Base-by-base conservation (phyloP, 2,888 invertebrate species). In the Neoascia interrupta region DNA sequence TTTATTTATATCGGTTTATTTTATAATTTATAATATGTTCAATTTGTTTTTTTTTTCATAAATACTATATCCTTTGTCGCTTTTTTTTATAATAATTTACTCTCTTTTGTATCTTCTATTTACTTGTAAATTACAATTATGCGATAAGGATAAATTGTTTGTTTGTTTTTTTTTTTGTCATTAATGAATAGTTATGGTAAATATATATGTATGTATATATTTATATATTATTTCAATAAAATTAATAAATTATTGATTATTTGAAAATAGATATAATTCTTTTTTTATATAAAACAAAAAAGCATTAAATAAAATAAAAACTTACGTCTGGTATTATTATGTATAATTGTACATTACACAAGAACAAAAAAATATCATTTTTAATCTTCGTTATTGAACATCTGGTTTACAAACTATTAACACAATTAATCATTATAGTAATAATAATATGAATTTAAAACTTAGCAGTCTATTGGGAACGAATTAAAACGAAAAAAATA, bases 11-110 rank as follows among this genome's bases (percentile, higher is more conserved):
- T 60, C 51, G 26, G 60, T 66, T 66, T 68, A 60, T 74, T 53
- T 63, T 45, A 68, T 68, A 68, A 79, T 60, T 75, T 66, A 53
- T 68, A 72, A 63, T 79, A 75, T 74, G 80, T 73, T 75, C 28
- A 49, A 61, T 82, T 81, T 82, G 64, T 75, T 76, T 68, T 51
- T 47, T 28, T 64, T 43, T 47, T 81, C 81, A 82, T 81, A 83
- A 83, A 83, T 84, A 83, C 83, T 82, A 83, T 82, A 83, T 74
- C 76, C 76, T 81, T 76, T 74, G 63, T 72, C 64, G 70, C 66
- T 75, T 81, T 73, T 60, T 47, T 79, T 80, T 82, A 68, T 60
- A 39, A 51, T 73, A 58, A 69, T 70, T 69, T 73, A 47, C 37
- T 73, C 39, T 66, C 51, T 49, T 73, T 26, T 49, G 39, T 49